A percentile compares a stretch with the other conserved stretches of the same genome.
phyloP scores from a whole-genome alignment of 2,888 invertebrate species.

The Lapara coniferarum region DNA sequence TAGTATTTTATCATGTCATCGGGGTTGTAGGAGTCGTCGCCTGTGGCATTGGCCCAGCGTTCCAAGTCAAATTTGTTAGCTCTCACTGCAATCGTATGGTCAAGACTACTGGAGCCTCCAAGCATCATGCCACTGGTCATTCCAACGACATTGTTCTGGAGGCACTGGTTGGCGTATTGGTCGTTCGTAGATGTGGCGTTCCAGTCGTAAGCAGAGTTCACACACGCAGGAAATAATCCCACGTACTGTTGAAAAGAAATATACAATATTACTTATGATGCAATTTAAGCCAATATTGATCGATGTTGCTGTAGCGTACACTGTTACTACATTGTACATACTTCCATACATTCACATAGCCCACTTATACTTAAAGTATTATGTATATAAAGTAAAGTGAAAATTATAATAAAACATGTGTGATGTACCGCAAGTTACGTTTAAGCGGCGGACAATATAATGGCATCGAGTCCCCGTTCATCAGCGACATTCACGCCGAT shows the following conservation, averaged over 20 bases:
- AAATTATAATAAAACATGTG: no score
- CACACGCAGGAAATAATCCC: constrained; percentile 41
- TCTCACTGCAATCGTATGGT: constrained; percentile 46
- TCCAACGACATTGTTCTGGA: constrained; percentile 29
- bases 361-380: no score
- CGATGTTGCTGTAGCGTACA: no score
- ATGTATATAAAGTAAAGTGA: no score
- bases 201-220: constrained; percentile 44
- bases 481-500: no score
- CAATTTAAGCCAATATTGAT: no score
- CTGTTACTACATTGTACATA: no score
- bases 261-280: not conserved
- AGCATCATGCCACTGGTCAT: constrained; percentile 53
- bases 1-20: constrained; percentile 46
- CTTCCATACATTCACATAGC: no score
- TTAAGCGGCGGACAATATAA: no score
- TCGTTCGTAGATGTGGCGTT: constrained; percentile 46
- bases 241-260: constrained; percentile 42
- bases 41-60: constrained; percentile 43
- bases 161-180: constrained; percentile 39
- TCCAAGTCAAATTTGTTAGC: constrained; percentile 47
- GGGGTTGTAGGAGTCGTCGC: constrained; percentile 47
- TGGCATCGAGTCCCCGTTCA: no score
- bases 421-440: no score
- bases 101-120: constrained; percentile 53